Evolutionary conservation across 2,797 vertebrate species (phyloP), one percentile per base, ranked within the genome.

Genomic region (Sebastes itinus): DNA sequence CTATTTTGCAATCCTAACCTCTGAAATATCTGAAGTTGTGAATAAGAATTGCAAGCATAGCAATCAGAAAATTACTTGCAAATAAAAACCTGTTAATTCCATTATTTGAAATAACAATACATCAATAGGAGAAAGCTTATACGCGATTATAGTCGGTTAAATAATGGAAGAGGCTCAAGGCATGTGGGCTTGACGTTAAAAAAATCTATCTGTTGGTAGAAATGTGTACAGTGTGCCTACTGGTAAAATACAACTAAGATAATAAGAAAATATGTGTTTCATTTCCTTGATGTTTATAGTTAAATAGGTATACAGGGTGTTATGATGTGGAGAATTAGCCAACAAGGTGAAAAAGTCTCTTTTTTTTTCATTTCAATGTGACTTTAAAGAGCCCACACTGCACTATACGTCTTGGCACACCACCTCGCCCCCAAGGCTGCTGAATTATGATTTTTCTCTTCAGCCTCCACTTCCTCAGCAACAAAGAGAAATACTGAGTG

Each of bases 401-500:
- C 79, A 77, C 72, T 46, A 16, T 46, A 59, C 20, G 35, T 22
- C 75, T 79, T 66, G 69, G 65, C 80, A 75, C 72, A 81, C 70
- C 70, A 75, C 60, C 35, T 27, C 0, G 23, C 61, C 73, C 72
- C 73, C 72, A 23, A 77, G 72, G 80, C 70, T 72, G 84, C 75
- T 76, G 82, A 79, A 79, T 76, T 77, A 77, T 72, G 72, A 33
- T 67, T 75, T 75, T 56, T 56, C 49, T 49, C 38, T 58, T 64
- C 27, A 38, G 49, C 61, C 76, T 78, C 72, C 65, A 83, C 55
- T 72, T 80, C 60, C 75, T 83, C 54, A 32, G 74, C 78, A 49
- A 87, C 73, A 82, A 78, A 85, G 46, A 75, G 28, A 77, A 69
- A 32, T 18, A 82, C 75, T 4, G 60, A 73, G 66, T 33, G 72